A percentile compares a stretch with the other conserved stretches of the same genome.
phyloP scores from a whole-genome alignment of 2,797 vertebrate species.

The Bovichtus variegatus region DNA sequence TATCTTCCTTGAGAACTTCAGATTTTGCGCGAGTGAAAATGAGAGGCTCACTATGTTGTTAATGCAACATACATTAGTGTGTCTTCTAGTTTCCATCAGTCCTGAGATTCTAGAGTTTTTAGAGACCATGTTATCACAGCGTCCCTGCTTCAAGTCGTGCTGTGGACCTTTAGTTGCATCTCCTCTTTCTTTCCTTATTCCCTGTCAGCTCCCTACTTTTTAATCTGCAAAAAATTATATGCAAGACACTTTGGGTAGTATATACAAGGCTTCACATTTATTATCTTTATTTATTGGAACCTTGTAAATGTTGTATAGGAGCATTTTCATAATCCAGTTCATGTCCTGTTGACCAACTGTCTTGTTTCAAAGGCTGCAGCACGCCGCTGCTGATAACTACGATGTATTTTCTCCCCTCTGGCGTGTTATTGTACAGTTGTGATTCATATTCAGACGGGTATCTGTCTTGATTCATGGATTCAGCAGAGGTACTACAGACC shows the following conservation, averaged over 20 bases:
- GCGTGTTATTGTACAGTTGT: constrained; percentile 19
- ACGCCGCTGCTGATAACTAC: background rate
- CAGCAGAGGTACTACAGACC: constrained; percentile 45
- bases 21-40: background rate
- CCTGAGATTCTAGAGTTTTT: background rate
- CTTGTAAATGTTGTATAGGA: constrained; percentile 13
- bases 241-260: background rate
- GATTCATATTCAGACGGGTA: constrained; percentile 31
- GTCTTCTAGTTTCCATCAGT: background rate
- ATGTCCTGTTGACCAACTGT: background rate
- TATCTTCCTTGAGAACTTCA: background rate
- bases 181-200: background rate
- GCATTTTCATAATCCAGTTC: background rate
- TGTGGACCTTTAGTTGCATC: background rate
- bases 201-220: background rate
- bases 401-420: background rate
- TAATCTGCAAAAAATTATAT: background rate
- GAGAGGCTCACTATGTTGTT: background rate
- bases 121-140: background rate
- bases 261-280: background rate
- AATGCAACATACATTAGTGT: background rate
- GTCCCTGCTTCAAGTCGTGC: background rate
- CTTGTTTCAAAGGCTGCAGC: constrained; percentile 17
- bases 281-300: background rate
- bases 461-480: constrained; percentile 42